These are phyloP conservation scores for Agelaius tricolor DNA, from an alignment of 2,113 vertebrate species.

Conservation along the genomic window DNA sequence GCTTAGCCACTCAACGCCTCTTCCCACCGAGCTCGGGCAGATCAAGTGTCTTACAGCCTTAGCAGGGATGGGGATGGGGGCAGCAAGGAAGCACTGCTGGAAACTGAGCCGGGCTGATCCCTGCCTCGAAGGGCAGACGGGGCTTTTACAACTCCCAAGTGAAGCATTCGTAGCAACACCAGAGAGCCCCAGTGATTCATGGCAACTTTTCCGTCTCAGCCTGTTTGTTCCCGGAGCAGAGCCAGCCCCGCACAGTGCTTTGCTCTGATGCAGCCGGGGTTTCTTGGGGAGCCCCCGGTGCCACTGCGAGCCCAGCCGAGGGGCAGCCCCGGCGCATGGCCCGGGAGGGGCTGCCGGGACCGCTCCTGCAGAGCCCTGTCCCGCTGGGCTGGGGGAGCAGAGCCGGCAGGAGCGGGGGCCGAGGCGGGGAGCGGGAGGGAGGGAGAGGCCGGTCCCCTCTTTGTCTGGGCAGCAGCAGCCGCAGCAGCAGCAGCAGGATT, in stretches of 20 bases:
- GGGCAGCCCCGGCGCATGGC: fast-evolving
- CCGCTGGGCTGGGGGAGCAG: background rate
- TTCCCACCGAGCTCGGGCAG: background rate
- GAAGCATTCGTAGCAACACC: background rate
- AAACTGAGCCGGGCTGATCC: background rate
- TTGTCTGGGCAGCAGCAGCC: background rate
- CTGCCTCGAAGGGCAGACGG: background rate
- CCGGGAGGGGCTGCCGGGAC: background rate
- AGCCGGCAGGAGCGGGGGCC: background rate
- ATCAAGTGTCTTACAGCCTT: background rate
- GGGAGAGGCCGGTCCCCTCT: background rate
- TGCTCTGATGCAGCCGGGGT: background rate
- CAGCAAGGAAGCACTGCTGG: background rate
- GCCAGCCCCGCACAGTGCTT: fast-evolving
- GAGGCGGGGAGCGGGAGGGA: background rate
- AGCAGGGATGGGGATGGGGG: background rate
- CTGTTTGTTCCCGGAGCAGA: background rate
- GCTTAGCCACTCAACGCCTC: background rate
- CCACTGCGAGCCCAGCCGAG: background rate
- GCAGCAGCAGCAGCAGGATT: background rate
- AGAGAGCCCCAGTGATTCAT: background rate
- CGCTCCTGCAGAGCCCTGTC: background rate
- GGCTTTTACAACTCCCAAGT: background rate
- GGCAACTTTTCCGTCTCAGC: background rate
- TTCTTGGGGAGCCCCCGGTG: fast-evolving